Conservation (phyloP, 2,797 vertebrate genomes). For the Crocodylus rhombifer region DNA sequence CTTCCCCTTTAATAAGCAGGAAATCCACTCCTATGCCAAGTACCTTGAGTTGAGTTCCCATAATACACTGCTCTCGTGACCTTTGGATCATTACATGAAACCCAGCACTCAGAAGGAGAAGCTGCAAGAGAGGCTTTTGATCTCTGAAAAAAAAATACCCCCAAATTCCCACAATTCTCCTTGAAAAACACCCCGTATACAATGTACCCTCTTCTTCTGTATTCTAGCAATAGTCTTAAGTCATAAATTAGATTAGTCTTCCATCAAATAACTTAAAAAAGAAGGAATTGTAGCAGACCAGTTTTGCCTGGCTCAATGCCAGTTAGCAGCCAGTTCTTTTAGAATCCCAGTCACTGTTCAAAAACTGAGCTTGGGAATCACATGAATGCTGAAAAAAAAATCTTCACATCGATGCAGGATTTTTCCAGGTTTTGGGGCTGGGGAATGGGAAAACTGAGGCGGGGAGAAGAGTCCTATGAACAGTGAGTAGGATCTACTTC, state of each 20-base stretch:
- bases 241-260: conserved; percentile 86
- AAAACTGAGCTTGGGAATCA: conserved; percentile 80
- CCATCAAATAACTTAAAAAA: conserved; percentile 87
- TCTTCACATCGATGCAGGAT: conserved; percentile 82
- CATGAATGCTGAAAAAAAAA: conserved; percentile 61
- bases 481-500: conserved; percentile 65
- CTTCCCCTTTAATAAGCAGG: conserved; percentile 22
- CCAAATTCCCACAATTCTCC: conserved; percentile 64
- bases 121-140: conserved; percentile 51
- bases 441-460: conserved; percentile 49
- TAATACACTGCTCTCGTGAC: conserved; percentile 40
- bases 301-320: conserved; percentile 82
- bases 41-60: conserved; percentile 49
- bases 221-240: conserved; percentile 79
- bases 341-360: conserved; percentile 74
- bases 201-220: conserved; percentile 68
- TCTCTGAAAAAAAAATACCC: conserved; percentile 60
- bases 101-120: conserved; percentile 60
- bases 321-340: conserved; percentile 90
- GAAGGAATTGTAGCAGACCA: conserved; percentile 78
- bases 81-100: conserved; percentile 54
- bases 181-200: conserved; percentile 56
- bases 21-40: conserved; percentile 28
- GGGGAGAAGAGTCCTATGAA: conserved; percentile 68
- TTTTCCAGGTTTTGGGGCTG: conserved; percentile 60